Evolutionary conservation across 1,140 invertebrate genomes (phyloP), one percentile per base, ranked within the genome.

Genomic region (Hylyphantes graminicola): DNA sequence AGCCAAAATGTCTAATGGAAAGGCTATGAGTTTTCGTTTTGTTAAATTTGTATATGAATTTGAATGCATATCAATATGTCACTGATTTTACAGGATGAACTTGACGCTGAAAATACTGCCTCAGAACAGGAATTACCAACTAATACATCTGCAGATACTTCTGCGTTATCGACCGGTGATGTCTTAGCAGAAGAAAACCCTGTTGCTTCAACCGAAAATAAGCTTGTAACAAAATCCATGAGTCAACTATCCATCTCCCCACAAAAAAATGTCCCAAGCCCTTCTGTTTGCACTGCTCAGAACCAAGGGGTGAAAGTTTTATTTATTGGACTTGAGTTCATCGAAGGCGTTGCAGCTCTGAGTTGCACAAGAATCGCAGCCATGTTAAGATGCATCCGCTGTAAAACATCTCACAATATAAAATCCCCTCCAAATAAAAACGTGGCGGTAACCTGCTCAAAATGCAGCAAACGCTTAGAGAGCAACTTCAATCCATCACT

Each of bases 321-420:
- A 21, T 87, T 90, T 48, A 85, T 85, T 54, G 87, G 88, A 79
- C 78, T 90, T 9, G 87, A 89, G 72, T 85, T 90, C 0, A 85
- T 81, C 15, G 88, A 89, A 53, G 85, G 85, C 59, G 87, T 87
- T 10, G 88, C 88, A 11, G 88, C 89, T 12, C 55, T 90, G n/a
- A 79, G 85, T 9, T 88, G 87, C 74, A 84, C 86, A 7, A 87
- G 86, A 57, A 65, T 90, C 0, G 73, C 85, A 10, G 53, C 89
- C 17, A 83, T 86, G 15, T 85, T 90, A 10, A 87, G 89, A 77
- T 90, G 90, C 85, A 87, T 65, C 7, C 87, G 90, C 19, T 90
- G 90, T 77, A 89, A 89, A 59, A 88, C 87, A n/a, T 85, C 86
- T 10, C 85, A 86, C 2, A 89, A 90, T 54, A 73, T 90, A 21